Evolutionary conservation across 2,113 vertebrate species (phyloP).

Genomic region (Peucedramus taeniatus): DNA sequence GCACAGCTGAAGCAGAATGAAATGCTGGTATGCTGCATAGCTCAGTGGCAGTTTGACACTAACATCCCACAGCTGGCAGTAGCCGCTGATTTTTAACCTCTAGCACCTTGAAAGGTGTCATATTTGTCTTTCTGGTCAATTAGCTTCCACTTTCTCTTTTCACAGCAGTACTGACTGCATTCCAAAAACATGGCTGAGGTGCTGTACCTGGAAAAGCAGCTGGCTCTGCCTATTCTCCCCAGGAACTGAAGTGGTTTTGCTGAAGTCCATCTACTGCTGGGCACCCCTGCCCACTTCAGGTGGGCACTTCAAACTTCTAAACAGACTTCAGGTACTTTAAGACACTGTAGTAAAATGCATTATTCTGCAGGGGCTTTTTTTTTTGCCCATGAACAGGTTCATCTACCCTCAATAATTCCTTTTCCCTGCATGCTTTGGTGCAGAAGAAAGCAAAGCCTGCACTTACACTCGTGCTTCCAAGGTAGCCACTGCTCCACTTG

Average conservation of each 20-base stretch:
- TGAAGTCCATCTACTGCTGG: neutral
- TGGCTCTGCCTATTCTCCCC: neutral
- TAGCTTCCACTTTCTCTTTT: neutral
- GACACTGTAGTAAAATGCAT: neutral
- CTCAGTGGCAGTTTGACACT: neutral
- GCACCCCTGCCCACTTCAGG: neutral
- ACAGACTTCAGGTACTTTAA: neutral
- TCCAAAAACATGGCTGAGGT: neutral
- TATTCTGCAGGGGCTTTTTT: neutral
- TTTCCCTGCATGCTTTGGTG: neutral
- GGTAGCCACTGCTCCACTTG: neutral
- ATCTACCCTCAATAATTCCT: neutral
- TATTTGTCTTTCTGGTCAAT: neutral
- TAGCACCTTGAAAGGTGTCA: neutral
- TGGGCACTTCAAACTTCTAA: neutral
- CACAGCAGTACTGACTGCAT: neutral
- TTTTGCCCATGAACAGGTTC: accelerated
- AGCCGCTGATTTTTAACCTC: neutral
- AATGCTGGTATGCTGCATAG: neutral
- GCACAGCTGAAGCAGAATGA: slow-evolving; percentile 22
- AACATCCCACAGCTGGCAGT: neutral
- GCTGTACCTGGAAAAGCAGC: neutral
- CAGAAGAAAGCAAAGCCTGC: neutral
- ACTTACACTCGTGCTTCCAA: neutral
- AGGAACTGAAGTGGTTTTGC: neutral